These are phyloP conservation scores for Epinotia nisella DNA, from an alignment of 2,888 invertebrate species.

Conservation along the genomic window DNA sequence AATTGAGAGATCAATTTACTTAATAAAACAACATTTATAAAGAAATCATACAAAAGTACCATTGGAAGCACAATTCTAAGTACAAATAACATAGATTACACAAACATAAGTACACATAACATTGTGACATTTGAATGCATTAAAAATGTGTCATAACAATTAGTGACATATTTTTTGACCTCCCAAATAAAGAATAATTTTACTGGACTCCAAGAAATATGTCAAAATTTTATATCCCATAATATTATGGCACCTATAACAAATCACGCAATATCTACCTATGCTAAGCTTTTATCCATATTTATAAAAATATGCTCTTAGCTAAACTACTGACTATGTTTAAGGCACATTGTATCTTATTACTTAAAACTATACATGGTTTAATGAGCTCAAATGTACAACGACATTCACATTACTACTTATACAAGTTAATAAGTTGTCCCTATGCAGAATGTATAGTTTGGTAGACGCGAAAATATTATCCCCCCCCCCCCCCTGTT, in stretches of 20 bases:
- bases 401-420: too few species aligned
- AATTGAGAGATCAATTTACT: constrained; percentile 39
- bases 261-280: constrained; percentile 14
- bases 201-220: constrained; percentile 24
- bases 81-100: constrained; percentile 27
- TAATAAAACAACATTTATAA: constrained; percentile 27
- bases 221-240: constrained; percentile 18
- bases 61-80: constrained; percentile 35
- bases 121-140: constrained; percentile 37
- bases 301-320: constrained; percentile 23
- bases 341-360: constrained; percentile 39
- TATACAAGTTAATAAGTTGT: too few species aligned
- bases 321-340: constrained; percentile 31
- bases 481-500: too few species aligned
- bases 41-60: constrained; percentile 35
- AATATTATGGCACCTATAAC: constrained; percentile 41
- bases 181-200: constrained; percentile 1
- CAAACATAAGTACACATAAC: constrained; percentile 36
- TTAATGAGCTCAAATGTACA: not conserved
- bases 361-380: constrained; percentile 19
- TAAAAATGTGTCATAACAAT: constrained; percentile 29
- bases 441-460: too few species aligned
- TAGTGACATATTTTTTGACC: constrained; percentile 22
- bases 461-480: too few species aligned
- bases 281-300: not conserved